Conservation (phyloP, 2,797 vertebrate species). For the Netta rufina region DNA sequence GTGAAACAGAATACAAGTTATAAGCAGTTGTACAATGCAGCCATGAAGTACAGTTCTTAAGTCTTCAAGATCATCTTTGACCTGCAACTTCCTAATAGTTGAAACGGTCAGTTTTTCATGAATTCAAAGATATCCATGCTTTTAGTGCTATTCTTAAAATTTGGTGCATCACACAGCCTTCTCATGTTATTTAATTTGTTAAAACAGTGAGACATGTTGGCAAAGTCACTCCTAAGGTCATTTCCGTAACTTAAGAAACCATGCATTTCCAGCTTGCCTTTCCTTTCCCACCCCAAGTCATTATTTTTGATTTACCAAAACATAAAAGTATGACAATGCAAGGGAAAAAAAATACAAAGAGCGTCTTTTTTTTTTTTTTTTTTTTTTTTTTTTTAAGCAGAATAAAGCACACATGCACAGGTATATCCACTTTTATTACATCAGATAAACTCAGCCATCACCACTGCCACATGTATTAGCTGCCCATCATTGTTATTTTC, state of each 20-base stretch:
- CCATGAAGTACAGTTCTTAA: background rate
- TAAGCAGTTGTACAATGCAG: background rate
- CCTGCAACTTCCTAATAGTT: background rate
- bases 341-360: background rate
- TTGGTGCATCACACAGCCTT: background rate
- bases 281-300: accelerated
- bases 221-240: background rate
- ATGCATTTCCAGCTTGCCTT: background rate
- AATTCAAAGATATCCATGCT: background rate
- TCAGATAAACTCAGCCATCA: background rate
- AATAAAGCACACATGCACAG: background rate
- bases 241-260: background rate
- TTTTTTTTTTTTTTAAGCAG: background rate
- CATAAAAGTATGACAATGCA: background rate
- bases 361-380: too few relatives aligned
- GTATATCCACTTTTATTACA: background rate
- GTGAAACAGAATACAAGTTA: background rate
- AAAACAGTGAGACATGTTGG: background rate
- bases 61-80: background rate
- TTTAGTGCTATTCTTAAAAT: background rate
- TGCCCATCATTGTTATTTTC: background rate
- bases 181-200: background rate
- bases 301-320: background rate
- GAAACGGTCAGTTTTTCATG: background rate
- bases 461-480: background rate